Percentiles rank a stretch among this genome's conserved stretches.
Evolutionary conservation across 2,797 vertebrate genomes (phyloP).

Genomic region (Xenops minutus): DNA sequence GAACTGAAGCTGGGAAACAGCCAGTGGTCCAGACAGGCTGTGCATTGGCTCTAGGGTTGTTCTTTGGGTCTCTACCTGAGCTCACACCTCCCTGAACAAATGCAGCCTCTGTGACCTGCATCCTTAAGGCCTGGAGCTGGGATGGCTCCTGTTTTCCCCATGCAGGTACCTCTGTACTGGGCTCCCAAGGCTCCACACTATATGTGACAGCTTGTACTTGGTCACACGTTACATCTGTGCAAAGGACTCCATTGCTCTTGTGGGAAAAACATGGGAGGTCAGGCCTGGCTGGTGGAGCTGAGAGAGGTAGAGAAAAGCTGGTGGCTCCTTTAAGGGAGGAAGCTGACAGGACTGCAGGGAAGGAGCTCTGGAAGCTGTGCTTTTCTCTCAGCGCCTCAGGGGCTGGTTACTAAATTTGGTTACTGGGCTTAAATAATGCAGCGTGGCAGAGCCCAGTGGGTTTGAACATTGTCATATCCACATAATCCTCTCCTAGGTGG

Average conservation of each 20-base stretch:
- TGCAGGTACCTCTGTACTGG: not conserved
- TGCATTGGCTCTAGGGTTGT: not conserved
- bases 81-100: not conserved
- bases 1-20: not conserved
- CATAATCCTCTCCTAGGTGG: constrained; percentile 64
- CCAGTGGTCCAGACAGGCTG: not conserved
- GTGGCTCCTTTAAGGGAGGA: constrained; percentile 53
- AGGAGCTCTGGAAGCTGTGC: constrained; percentile 53
- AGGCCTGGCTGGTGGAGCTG: not conserved
- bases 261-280: not conserved
- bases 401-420: constrained; percentile 69
- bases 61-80: not conserved
- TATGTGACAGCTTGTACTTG: not conserved
- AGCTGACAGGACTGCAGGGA: not conserved
- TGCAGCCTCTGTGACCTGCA: not conserved
- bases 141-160: not conserved
- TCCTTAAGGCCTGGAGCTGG: not conserved
- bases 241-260: not conserved
- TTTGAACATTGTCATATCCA: constrained; percentile 63
- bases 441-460: constrained; percentile 65
- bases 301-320: not conserved
- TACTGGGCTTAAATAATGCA: constrained; percentile 72
- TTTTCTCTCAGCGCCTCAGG: constrained; percentile 44
- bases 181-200: not conserved
- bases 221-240: not conserved